These are phyloP conservation scores for Chloebia gouldiae DNA, from an alignment of 2,113 vertebrate genomes.

Conservation along the genomic window DNA sequence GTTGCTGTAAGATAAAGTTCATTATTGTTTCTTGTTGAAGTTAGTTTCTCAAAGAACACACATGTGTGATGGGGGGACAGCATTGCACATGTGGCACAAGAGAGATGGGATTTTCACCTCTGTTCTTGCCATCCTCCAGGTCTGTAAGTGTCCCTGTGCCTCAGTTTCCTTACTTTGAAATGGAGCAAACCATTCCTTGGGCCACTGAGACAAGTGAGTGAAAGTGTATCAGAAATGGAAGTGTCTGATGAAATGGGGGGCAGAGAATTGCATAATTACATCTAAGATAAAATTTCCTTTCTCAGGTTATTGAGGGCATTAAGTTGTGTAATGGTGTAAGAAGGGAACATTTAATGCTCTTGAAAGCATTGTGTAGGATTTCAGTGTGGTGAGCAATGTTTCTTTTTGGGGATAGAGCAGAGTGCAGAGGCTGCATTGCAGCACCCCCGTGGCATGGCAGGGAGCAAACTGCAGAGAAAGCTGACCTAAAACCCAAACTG, in stretches of 20 bases:
- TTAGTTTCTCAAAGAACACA: background rate
- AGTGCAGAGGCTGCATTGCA: background rate
- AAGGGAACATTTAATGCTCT: background rate
- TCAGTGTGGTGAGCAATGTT: background rate
- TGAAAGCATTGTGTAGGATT: background rate
- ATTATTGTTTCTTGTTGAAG: background rate
- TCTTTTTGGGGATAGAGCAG: background rate
- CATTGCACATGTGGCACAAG: background rate
- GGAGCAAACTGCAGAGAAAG: background rate
- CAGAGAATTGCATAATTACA: background rate
- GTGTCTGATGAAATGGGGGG: background rate
- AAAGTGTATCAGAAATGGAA: background rate
- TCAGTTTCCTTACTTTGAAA: background rate
- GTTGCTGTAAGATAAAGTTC: background rate
- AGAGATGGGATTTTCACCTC: background rate
- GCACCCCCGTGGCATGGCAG: background rate
- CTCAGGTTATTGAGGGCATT: background rate
- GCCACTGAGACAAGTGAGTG: background rate
- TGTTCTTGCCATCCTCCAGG: background rate
- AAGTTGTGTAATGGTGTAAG: background rate
- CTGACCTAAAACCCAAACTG: background rate
- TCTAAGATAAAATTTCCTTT: background rate
- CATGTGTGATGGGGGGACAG: rapidly evolving
- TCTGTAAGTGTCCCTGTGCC: background rate
- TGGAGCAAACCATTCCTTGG: background rate